Base-by-base conservation (phyloP, 2,113 vertebrate species). In the Tetrao urogallus region DNA sequence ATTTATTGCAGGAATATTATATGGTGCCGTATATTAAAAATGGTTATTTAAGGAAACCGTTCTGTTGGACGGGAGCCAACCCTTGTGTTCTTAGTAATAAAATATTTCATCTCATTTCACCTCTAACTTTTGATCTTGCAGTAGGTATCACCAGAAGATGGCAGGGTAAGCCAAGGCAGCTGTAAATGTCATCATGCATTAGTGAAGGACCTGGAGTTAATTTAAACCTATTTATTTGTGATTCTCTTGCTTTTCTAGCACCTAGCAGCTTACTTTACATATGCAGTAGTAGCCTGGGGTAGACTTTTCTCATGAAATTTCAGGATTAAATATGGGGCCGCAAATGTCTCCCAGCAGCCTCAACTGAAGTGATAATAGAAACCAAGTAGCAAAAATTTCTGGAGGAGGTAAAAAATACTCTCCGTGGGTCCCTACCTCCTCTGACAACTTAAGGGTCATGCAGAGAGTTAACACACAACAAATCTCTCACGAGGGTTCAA, bases 111-210 rank as follows among this genome's bases (percentile, higher is more conserved):
- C 92, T 94, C 79, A 3, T 95, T 97, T 94, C 88, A 94, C 95
- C 90, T 95, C 88, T 81, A 91, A 88, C 88, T 94, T 95, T 97
- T 97, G 95, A 97, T 97, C 94, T 95, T 88, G 92, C 4, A 1
- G 86, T 80, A 97, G 95, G 94, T 97, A 97, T 94, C 94, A 90
- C 96, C 96, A 96, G 96, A 97, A 97, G 96, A 97, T 97, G 96
- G 95, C 96, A 96, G 96, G 94, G 94, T 97, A 96, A 97, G 94
- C 96, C 94, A 97, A 96, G 91, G 96, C 93, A 97, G 96, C 91
- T 95, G 90, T 94, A 94, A 96, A 97, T 94, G 94, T 95, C 91
- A 93, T 88, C 76, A 88, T 65, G 66, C 54, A 72, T 95, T 94
- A 88, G 66, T 69, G 69, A 38, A 82, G 69, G 63, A 92, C 85